Percentiles rank a stretch among this genome's conserved stretches.
Conservation (phyloP, 2,113 vertebrate species). For the Petromus typicus region DNA sequence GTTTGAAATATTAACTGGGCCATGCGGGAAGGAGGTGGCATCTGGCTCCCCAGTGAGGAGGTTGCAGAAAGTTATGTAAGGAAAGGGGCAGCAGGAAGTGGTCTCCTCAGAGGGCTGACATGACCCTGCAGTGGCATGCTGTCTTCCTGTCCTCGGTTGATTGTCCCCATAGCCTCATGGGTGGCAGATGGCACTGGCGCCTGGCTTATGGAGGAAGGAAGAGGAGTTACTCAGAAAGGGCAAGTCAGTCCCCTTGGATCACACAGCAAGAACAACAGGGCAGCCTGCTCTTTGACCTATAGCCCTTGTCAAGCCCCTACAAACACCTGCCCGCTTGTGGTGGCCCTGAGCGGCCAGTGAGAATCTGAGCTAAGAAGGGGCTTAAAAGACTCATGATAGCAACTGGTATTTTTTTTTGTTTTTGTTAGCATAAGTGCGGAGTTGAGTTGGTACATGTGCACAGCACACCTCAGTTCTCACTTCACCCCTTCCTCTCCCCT, state of each 20-base stretch:
- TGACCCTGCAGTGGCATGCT: not conserved
- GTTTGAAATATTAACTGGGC: slow-evolving; percentile 82
- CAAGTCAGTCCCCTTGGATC: accelerated
- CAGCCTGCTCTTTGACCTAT: accelerated
- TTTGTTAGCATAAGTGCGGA: not conserved
- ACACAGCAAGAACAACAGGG: accelerated
- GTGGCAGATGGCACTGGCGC: not conserved
- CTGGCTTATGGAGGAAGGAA: not conserved
- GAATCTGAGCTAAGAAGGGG: not conserved
- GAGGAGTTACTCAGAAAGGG: not conserved
- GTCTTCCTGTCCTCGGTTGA: accelerated
- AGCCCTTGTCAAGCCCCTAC: no score
- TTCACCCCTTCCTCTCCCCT: not conserved
- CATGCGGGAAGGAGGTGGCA: slow-evolving; percentile 62
- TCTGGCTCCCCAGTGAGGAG: slow-evolving; percentile 27
- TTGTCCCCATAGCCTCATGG: accelerated
- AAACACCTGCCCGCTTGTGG: not conserved
- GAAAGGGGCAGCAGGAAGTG: not conserved
- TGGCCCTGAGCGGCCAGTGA: not conserved
- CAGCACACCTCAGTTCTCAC: not conserved
- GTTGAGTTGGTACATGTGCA: not conserved
- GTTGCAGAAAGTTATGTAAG: slow-evolving; percentile 54
- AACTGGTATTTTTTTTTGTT: not conserved
- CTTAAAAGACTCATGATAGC: not conserved
- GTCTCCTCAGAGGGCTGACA: accelerated